phyloP scores from a whole-genome alignment of 1,140 invertebrate genomes.

The Drosophila sulfurigaster region DNA sequence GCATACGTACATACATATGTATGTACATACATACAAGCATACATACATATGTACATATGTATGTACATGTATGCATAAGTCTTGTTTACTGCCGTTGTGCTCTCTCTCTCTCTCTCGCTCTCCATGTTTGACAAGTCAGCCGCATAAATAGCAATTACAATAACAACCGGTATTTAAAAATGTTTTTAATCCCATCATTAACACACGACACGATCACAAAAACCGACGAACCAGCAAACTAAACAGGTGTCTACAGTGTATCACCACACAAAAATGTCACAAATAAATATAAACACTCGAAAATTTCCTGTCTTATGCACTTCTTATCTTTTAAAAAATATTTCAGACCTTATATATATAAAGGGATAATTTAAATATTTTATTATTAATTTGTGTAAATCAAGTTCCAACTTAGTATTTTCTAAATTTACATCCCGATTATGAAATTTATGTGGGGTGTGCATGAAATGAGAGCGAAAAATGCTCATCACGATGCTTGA shows the following conservation, averaged over 20 bases:
- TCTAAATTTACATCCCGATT: not conserved
- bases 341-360: too few species aligned
- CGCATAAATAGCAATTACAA: conserved; percentile 66
- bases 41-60: conserved; percentile 10
- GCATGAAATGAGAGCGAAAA: not conserved
- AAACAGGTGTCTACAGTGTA: not conserved
- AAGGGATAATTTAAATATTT: too few species aligned
- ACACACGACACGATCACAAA: conserved; percentile 20
- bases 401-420: too few species aligned
- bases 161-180: conserved; percentile 71
- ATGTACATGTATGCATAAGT: not conserved
- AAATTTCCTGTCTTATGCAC: not conserved
- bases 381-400: too few species aligned
- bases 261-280: conserved; percentile 27
- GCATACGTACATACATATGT: conserved; percentile 4
- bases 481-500: not conserved
- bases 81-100: conserved; percentile 30
- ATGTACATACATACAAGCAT: conserved; percentile 3
- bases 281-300: not conserved
- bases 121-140: conserved; percentile 21
- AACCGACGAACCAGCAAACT: conserved; percentile 7
- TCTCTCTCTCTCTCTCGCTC: conserved; percentile 23
- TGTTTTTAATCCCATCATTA: conserved; percentile 57
- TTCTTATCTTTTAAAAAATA: too few species aligned
- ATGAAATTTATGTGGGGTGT: conserved; percentile 28